Conservation (phyloP, 2,113 vertebrate genomes). For the Nibea albiflora region DNA sequence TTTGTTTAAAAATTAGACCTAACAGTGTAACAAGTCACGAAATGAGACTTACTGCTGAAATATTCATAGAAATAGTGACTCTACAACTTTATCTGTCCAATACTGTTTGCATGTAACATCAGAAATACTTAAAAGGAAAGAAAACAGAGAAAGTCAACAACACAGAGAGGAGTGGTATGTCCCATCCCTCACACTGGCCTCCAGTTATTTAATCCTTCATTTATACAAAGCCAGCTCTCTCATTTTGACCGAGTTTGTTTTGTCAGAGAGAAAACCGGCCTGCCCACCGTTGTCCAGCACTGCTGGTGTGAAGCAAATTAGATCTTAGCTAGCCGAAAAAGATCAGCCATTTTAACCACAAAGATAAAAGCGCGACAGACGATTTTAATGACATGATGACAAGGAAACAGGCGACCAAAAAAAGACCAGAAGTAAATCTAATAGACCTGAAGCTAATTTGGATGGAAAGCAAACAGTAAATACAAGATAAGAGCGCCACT, state of each 20-base stretch:
- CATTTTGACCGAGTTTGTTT: conserved; percentile 36
- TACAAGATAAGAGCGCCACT: neutral
- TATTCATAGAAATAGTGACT: neutral
- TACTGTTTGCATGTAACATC: conserved; percentile 10
- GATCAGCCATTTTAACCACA: conserved; percentile 21
- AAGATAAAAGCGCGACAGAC: conserved; percentile 53
- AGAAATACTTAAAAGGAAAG: neutral
- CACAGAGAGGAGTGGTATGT: neutral
- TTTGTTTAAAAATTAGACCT: neutral
- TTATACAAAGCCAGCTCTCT: conserved; percentile 24
- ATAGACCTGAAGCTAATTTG: conserved; percentile 7
- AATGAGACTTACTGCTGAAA: conserved; percentile 24
- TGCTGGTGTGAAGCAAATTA: conserved; percentile 52
- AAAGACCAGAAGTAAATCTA: conserved; percentile 9
- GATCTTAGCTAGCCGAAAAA: conserved; percentile 42
- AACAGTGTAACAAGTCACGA: neutral
- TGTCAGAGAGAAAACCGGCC: conserved; percentile 38
- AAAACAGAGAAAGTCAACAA: neutral
- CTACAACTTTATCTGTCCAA: neutral
- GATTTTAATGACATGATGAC: conserved; percentile 14
- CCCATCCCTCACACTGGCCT: conserved; percentile 15
- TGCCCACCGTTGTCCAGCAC: conserved; percentile 22
- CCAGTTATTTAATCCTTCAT: conserved; percentile 47
- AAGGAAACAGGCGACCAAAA: conserved; percentile 14
- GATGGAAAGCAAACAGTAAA: neutral